These are phyloP conservation scores for Aleiodes testaceus DNA, from an alignment of 2,888 invertebrate genomes.

Conservation along the genomic window DNA sequence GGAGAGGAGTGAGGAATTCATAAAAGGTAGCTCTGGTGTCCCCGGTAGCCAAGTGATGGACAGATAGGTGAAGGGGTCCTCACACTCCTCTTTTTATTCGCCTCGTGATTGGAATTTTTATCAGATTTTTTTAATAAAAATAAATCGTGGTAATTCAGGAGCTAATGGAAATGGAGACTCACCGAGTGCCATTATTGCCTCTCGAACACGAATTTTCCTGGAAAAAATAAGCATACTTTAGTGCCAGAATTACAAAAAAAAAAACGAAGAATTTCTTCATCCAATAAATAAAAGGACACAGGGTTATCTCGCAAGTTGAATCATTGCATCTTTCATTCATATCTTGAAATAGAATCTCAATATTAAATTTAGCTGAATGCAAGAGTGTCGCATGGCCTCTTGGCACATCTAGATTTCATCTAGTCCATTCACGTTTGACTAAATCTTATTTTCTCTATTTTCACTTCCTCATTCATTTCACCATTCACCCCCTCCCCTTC, in stretches of 20 bases:
- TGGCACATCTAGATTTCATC: conserved; percentile 44
- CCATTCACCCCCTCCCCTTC: neutral
- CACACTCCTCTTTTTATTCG: conserved; percentile 37
- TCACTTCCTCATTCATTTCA: conserved; percentile 37
- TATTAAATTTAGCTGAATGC: conserved; percentile 66
- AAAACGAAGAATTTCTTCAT: neutral
- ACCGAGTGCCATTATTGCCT: conserved; percentile 40
- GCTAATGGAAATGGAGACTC: conserved; percentile 21
- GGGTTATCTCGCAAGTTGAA: conserved; percentile 9
- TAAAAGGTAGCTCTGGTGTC: conserved; percentile 17
- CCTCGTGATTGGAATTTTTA: conserved; percentile 38
- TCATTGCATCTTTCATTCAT: conserved; percentile 65
- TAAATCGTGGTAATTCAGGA: conserved; percentile 30
- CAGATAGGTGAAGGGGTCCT: conserved; percentile 31
- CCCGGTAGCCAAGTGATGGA: conserved; percentile 36
- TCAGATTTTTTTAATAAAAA: neutral
- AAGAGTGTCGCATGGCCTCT: conserved; percentile 38
- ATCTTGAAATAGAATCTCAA: conserved; percentile 66
- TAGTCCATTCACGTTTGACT: conserved; percentile 46
- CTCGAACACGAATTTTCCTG: conserved; percentile 1
- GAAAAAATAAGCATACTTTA: conserved; percentile 10
- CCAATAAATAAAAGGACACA: conserved; percentile 12
- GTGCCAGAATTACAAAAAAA: neutral
- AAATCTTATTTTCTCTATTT: conserved; percentile 14
- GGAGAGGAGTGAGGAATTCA: conserved; percentile 1